Conservation (phyloP, 2,797 vertebrate genomes). For the Dipus sagitta region DNA sequence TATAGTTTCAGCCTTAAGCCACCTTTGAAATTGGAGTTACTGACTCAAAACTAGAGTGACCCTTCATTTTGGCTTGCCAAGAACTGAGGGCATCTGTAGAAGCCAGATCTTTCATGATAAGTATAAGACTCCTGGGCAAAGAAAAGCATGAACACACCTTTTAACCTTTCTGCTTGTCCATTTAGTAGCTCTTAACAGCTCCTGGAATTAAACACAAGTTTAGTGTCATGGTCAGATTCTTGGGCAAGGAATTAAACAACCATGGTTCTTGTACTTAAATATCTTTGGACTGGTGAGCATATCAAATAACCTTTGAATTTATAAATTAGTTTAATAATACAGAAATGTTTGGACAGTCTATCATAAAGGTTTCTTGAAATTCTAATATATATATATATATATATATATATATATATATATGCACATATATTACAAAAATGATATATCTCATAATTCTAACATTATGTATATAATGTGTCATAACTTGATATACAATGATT, state of each 20-base stretch:
- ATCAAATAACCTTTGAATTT: background rate
- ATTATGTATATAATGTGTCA: no score
- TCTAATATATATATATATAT: background rate
- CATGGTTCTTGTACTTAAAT: background rate
- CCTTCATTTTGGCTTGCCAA: background rate
- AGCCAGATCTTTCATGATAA: background rate
- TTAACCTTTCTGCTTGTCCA: background rate
- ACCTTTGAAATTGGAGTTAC: background rate
- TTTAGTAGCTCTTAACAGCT: background rate
- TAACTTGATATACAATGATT: no score
- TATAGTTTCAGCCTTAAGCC: background rate
- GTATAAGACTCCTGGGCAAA: background rate
- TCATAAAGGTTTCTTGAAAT: background rate
- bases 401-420: background rate
- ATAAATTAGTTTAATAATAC: background rate
- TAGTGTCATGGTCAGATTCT: background rate
- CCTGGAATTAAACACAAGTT: background rate
- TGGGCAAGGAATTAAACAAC: background rate
- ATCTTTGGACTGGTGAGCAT: background rate
- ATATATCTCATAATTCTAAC: background rate
- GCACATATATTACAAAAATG: no score
- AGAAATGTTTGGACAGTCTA: background rate
- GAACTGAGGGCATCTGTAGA: background rate
- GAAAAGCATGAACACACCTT: background rate
- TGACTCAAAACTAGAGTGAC: background rate